Percentiles rank a stretch among this genome's conserved stretches.
Conservation (phyloP, 2,888 invertebrate species). For the Mechanitis messenoides region DNA sequence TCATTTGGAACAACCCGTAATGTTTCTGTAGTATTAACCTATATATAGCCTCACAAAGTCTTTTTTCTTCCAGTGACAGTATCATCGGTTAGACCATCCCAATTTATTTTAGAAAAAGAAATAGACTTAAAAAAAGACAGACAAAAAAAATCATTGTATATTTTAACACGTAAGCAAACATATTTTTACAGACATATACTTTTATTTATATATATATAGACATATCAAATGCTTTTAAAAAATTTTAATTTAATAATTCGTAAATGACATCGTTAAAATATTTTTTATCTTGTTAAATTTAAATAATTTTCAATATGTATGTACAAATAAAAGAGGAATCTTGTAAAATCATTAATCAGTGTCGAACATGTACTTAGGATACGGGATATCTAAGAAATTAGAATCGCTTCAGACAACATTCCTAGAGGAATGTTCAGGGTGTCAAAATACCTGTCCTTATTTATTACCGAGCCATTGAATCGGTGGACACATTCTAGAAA, state of each 20-base stretch:
- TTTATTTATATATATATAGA: no score
- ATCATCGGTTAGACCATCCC: no score
- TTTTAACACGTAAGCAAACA: no score
- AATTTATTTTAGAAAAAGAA: no score
- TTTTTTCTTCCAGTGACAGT: no score
- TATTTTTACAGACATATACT: no score
- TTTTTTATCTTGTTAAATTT: background rate
- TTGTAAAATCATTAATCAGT: constrained; percentile 13
- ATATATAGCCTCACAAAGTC: no score
- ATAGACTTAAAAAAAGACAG: no score
- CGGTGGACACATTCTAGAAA: constrained; percentile 31
- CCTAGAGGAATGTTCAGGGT: constrained; percentile 32
- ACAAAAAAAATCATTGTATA: no score
- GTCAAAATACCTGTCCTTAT: constrained; percentile 40
- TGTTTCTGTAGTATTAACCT: no score
- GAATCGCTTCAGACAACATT: constrained; percentile 13
- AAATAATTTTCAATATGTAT: constrained; percentile 6
- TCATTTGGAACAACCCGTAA: no score
- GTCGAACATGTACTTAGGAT: constrained; percentile 10
- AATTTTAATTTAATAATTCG: background rate
- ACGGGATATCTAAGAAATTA: constrained; percentile 16
- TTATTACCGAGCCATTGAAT: constrained; percentile 35
- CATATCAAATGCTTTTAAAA: no score
- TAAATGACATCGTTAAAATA: background rate
- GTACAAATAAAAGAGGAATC: constrained; percentile 1